Conservation (phyloP, 2,797 vertebrate species). For the Anguilla marmorata region DNA sequence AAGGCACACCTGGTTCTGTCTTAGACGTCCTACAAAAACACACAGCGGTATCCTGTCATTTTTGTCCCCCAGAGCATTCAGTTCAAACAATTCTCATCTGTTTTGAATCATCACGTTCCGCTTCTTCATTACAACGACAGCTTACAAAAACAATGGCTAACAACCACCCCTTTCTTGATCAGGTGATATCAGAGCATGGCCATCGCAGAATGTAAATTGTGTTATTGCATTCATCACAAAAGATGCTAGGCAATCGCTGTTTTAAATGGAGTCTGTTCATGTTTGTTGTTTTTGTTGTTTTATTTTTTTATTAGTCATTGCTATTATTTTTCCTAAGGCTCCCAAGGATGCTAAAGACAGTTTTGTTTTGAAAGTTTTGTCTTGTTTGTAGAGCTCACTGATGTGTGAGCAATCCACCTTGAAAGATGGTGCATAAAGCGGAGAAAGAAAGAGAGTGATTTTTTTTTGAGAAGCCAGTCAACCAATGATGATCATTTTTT, state of each 20-base stretch:
- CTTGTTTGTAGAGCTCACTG: background rate
- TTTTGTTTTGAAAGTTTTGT: background rate
- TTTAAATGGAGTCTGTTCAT: background rate
- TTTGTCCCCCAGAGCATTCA: background rate
- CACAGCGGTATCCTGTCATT: background rate
- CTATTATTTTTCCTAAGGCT: background rate
- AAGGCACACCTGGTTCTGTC: background rate
- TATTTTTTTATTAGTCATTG: background rate
- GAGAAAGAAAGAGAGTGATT: conserved; percentile 6
- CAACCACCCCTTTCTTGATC: background rate
- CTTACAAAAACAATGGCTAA: background rate
- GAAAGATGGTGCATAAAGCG: background rate
- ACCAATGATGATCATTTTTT: background rate
- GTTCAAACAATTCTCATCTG: background rate
- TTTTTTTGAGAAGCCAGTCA: background rate
- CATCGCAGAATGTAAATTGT: background rate
- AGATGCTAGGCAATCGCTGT: background rate
- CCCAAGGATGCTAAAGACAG: background rate
- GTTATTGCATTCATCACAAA: background rate
- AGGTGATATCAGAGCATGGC: background rate
- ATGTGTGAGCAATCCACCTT: background rate
- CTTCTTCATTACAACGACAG: background rate
- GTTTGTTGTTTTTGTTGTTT: background rate
- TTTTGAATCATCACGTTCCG: background rate
- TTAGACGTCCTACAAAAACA: background rate